Evolutionary conservation across 2,113 vertebrate genomes (phyloP).

Genomic region (human (Homo sapiens)): DNA sequence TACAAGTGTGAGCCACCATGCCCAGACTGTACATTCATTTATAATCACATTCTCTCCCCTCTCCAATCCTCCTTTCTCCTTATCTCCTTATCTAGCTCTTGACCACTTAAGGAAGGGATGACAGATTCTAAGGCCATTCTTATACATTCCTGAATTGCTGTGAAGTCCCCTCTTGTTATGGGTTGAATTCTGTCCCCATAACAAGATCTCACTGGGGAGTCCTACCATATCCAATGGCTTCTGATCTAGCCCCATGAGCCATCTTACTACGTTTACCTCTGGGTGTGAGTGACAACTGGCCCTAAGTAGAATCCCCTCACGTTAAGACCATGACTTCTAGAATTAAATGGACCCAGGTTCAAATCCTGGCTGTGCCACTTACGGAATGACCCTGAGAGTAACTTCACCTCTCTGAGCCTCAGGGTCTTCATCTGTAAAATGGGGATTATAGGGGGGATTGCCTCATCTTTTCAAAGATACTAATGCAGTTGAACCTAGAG

Average conservation of each 20-base stretch:
- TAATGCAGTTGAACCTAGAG: neutral
- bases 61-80: too few species aligned
- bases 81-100: too few species aligned
- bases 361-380: neutral
- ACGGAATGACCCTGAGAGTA: neutral
- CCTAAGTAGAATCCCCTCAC: neutral
- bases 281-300: neutral
- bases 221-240: accelerated
- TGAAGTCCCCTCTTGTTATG: too few species aligned
- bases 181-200: neutral
- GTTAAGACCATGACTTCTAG: accelerated
- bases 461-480: neutral
- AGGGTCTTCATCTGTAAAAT: neutral
- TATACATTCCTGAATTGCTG: neutral
- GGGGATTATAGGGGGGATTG: accelerated
- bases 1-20: too few species aligned
- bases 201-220: neutral
- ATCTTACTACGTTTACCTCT: neutral
- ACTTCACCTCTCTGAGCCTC: neutral
- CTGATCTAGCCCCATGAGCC: neutral
- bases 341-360: neutral
- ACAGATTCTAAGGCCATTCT: neutral
- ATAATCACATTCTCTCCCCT: neutral
- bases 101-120: neutral
- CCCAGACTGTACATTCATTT: accelerated